Evolutionary conservation across 1,140 invertebrate species (phyloP), one percentile per base, ranked within the genome.

Genomic region (Eumeta japonica): DNA sequence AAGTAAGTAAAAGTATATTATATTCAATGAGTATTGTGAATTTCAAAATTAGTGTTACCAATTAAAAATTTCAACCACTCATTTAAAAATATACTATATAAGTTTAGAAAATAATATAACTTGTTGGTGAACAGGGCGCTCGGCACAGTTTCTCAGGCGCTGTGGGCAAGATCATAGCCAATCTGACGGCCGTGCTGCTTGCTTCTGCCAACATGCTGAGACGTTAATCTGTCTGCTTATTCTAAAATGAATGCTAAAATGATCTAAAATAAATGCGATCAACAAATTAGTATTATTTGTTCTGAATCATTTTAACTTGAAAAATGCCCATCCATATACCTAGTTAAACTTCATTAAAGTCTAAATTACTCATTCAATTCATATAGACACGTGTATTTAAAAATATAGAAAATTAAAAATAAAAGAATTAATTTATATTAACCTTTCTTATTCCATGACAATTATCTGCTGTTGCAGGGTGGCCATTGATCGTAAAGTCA

Each of bases 161-260:
- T 43, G 93, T 95, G 4, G 97, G 97, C 28, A 97, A 96, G 76
- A 95, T 98, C 71, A 89, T 98, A 37, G 97, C 97, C 10, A 99
- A 99, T 76, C 97, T 97, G 18, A 98, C 94, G 10, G 96, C 95
- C 10, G 96, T 98, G 86, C 59, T 99, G 48, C 76, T 99, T 1
- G 94, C 91, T 59, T 85, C 90, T 16, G 89, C 94, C 15, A 98
- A 98, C 76, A 83, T 99, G 80, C 72, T 99, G 12, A 33, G 96
- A 99, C 72, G 84, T 97, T 17, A 95, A 98, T 75, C 79, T 99
- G 24, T 85, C 88, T 48, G 81, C 82, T 10, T 92, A 98, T 75
- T 86, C 88, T n/a, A 82, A 86, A 41, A 82, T 90, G 70, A 90
- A 99, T 38, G n/a, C n/a, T n/a, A n/a, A n/a, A n/a, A n/a, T n/a